Evolutionary conservation across 1,140 invertebrate species (phyloP).

Genomic region (Drosophila pectinifera): DNA sequence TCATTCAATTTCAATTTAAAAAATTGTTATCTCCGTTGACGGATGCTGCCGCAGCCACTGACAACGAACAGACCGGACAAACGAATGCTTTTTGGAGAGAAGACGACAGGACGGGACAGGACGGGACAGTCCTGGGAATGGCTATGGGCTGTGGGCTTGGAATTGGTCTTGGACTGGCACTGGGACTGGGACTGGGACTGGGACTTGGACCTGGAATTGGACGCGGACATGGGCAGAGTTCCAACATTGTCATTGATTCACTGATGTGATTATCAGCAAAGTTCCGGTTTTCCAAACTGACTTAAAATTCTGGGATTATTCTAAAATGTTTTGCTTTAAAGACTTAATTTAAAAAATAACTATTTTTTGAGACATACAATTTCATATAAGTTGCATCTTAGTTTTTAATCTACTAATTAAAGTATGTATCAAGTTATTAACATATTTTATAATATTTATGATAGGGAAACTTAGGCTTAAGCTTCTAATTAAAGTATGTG

Average conservation of each 20-base stretch:
- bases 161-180: neutral
- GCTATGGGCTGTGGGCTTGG: conserved; percentile 5
- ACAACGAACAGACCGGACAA: conserved; percentile 76
- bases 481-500: too few species aligned
- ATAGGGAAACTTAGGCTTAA: too few species aligned
- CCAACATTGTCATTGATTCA: conserved; percentile 35
- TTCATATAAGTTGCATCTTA: too few species aligned
- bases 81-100: conserved; percentile 70
- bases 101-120: conserved; percentile 42
- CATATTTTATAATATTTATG: too few species aligned
- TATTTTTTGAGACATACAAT: too few species aligned
- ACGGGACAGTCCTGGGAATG: conserved; percentile 51
- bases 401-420: too few species aligned
- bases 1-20: conserved; percentile 85
- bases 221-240: conserved; percentile 4
- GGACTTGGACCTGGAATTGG: conserved; percentile 1
- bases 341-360: too few species aligned
- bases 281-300: conserved; percentile 1
- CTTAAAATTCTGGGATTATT: neutral
- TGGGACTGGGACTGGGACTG: conserved; percentile 6
- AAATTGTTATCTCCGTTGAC: conserved; percentile 83
- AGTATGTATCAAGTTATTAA: too few species aligned
- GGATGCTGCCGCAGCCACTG: conserved; percentile 78
- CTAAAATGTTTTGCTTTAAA: too few species aligned
- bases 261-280: conserved; percentile 42